Evolutionary conservation across 1,140 invertebrate genomes (phyloP).

Genomic region (Apis mellifera): Amel_HAv3.1 CM009931.2:25942001-25942500

Average conservation of each 20-base stretch:
- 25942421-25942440: not conserved
- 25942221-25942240: not conserved
- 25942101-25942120: not conserved
- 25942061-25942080: not conserved
- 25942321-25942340: not conserved
- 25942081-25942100: not conserved
- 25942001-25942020: not conserved
- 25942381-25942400: not conserved
- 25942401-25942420: not conserved
- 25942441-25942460: not conserved
- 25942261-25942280: conserved; percentile 12
- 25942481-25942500: not conserved
- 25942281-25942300: not conserved
- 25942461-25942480: not conserved
- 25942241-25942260: not conserved
- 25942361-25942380: too few species aligned
- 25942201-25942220: not conserved
- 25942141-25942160: not conserved
- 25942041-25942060: not conserved
- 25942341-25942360: too few species aligned
- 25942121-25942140: too few species aligned
- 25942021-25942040: not conserved
- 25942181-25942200: not conserved
- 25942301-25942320: not conserved
- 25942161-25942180: not conserved